Evolutionary conservation across 2,888 invertebrate genomes (phyloP).

Genomic region (Agapetus fuscipes): DNA sequence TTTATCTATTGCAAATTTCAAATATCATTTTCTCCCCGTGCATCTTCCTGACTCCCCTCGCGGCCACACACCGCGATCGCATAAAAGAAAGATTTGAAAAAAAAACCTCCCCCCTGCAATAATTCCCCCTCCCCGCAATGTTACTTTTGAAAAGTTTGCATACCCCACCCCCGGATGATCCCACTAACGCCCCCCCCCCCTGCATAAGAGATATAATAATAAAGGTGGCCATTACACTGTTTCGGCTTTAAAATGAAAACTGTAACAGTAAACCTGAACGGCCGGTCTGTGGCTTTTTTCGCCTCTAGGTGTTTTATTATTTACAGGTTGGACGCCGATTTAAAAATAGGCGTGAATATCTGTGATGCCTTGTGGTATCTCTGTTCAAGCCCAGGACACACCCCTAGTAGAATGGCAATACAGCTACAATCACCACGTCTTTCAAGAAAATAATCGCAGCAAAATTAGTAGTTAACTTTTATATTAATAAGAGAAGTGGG

Average conservation of each 20-base stretch:
- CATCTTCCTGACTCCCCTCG: constrained; percentile 5
- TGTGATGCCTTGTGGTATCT: too few species aligned
- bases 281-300: constrained; percentile 7
- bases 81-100: constrained; percentile 18
- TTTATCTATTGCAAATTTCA: neutral
- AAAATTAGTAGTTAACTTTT: too few species aligned
- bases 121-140: constrained; percentile 11
- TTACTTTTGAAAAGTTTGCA: constrained; percentile 18
- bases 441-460: too few species aligned
- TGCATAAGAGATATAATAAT: neutral
- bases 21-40: neutral
- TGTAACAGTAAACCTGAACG: constrained; percentile 21
- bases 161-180: constrained; percentile 11
- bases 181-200: constrained; percentile 6
- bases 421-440: too few species aligned
- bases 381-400: too few species aligned
- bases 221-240: constrained; percentile 6
- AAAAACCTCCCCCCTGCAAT: constrained; percentile 13
- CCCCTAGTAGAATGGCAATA: too few species aligned
- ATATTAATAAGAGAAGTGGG: too few species aligned
- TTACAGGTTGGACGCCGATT: constrained; percentile 7
- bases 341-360: too few species aligned
- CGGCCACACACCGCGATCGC: constrained; percentile 1
- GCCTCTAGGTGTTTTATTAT: constrained; percentile 13
- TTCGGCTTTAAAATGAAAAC: constrained; percentile 21